phyloP scores from a whole-genome alignment of 2,888 invertebrate genomes.

The Agonopterix subpropinquella region DNA sequence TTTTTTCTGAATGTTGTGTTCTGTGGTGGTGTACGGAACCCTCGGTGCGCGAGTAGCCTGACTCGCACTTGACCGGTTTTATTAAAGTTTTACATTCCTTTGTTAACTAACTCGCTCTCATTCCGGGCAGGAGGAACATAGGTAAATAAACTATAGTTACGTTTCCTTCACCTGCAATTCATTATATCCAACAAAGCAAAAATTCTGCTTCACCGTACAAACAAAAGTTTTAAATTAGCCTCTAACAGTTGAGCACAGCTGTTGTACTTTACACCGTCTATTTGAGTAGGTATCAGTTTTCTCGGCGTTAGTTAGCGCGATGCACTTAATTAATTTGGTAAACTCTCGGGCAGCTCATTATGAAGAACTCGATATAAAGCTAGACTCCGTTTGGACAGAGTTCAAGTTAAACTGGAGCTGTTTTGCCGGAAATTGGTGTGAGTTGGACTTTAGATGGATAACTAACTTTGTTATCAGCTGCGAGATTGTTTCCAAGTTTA shows the following conservation, averaged over 20 bases:
- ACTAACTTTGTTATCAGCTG: slow-evolving; percentile 26
- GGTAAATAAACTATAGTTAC: no score
- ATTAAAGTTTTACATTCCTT: no score
- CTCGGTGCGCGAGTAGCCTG: no score
- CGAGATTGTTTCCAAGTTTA: slow-evolving; percentile 12
- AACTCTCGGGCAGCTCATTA: slow-evolving; percentile 24
- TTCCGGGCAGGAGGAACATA: no score
- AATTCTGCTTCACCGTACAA: no score
- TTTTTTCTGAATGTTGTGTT: no score
- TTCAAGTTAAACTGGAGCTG: slow-evolving; percentile 20
- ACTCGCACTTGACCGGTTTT: no score
- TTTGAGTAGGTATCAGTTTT: background rate
- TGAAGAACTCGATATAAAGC: slow-evolving; percentile 3
- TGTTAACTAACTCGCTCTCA: no score
- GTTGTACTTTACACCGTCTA: background rate
- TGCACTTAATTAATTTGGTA: slow-evolving; percentile 27
- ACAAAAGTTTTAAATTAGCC: no score
- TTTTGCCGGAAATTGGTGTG: slow-evolving; percentile 20
- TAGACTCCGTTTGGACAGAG: slow-evolving; percentile 13
- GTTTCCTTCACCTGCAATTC: no score
- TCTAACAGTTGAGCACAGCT: background rate
- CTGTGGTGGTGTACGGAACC: no score
- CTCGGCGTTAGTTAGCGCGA: slow-evolving; percentile 12
- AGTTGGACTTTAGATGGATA: slow-evolving; percentile 18
- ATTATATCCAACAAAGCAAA: no score